Evolutionary conservation across 2,888 invertebrate genomes (phyloP).

Genomic region (Cantharis flavilabris): DNA sequence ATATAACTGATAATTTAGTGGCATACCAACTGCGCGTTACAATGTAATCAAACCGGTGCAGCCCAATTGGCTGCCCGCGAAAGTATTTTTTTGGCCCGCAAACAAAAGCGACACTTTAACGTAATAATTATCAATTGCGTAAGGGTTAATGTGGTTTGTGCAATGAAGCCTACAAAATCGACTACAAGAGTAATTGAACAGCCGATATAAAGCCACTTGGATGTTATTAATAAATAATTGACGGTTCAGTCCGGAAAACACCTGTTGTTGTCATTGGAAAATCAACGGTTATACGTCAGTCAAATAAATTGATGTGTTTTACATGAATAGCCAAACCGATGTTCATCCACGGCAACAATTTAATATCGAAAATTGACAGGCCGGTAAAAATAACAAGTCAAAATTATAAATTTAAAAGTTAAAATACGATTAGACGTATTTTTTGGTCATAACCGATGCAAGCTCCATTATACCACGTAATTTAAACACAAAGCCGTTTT

Average conservation of each 20-base stretch:
- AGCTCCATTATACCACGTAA: constrained; percentile 25
- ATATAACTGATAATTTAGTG: neutral
- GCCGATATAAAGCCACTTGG: constrained; percentile 17
- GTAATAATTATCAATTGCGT: neutral
- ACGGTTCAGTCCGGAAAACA: constrained; percentile 32
- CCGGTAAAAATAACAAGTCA: neutral
- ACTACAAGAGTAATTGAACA: constrained; percentile 13
- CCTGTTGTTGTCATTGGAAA: constrained; percentile 35
- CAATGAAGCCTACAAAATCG: neutral
- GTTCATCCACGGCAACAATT: neutral
- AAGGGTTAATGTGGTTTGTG: neutral
- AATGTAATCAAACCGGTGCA: too few species aligned
- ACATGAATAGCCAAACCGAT: constrained; percentile 3
- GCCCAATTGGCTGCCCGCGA: neutral
- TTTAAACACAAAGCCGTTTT: constrained; percentile 29
- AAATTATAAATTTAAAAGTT: neutral
- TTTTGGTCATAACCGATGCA: constrained; percentile 8
- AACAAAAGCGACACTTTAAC: neutral
- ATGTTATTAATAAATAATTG: constrained; percentile 31
- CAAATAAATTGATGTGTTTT: constrained; percentile 24
- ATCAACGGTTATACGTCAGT: constrained; percentile 23
- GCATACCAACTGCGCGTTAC: neutral
- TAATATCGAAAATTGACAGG: neutral
- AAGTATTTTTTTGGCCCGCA: constrained; percentile 9
- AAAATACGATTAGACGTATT: constrained; percentile 3